Base-by-base conservation (phyloP, 2,888 invertebrate species). In the Acrobasis repandana region DNA sequence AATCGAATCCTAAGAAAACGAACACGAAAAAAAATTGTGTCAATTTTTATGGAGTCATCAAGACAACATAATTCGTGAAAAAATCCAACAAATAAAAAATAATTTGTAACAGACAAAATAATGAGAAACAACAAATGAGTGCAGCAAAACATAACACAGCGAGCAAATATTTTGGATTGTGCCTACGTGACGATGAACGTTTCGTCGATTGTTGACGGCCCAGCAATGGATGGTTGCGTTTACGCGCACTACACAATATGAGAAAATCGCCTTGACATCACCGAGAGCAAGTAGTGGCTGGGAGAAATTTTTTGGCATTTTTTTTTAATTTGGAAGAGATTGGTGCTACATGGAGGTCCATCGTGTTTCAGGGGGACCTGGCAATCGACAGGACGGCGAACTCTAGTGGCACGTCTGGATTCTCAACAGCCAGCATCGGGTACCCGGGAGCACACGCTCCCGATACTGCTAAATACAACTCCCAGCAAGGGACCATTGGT, bases 341-440 rank as follows among this genome's bases (percentile, higher is more conserved):
- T 38, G 38, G 38, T 54, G 65, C 75, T 85, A 80, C 85, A 86
- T 80, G 77, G 77, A 76, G 74, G 77, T 85, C 75, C 85, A 71
- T 85, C 84, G 85, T 89, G 82, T 89, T 92, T 89, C 91, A 91
- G 91, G 83, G 81, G 89, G 95, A 95, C 94, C 94, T 94, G 94
- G 95, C 95, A 88, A 94, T 94, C 92, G 94, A 93, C 95, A 88
- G 92, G 95, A 94, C 95, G 88, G 91, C 92, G 88, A 86, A 90
- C 93, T 94, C 94, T 86, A 88, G 93, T 88, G 94, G 94, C 88
- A 94, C 94, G 93, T 93, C 92, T 86, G 93, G 93, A 82, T 93
- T 93, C 93, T 90, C 83, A 82, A 84, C 84, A 73, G 80, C 93
- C 77, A 77, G 80, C 72, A 86, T 81, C 79, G 83, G 73, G 75